Evolutionary conservation across 2,113 vertebrate species (phyloP).

Genomic region (Perca fluviatilis): DNA sequence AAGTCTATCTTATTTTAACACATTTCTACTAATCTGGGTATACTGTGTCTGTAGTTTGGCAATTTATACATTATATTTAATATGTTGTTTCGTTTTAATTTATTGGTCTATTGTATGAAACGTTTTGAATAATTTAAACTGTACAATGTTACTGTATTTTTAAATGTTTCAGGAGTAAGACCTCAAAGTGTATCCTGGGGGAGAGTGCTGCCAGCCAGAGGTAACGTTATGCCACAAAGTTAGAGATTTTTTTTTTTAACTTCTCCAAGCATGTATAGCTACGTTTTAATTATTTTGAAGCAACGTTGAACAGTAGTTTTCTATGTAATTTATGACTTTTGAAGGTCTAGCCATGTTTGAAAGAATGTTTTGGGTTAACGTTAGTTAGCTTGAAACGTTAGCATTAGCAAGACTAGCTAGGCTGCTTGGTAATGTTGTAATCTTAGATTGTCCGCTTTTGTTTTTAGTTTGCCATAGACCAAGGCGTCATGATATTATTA

Average conservation of each 20-base stretch:
- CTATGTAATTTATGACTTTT: background rate
- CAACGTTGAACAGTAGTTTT: background rate
- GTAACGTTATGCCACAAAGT: conserved; percentile 43
- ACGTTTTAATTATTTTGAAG: background rate
- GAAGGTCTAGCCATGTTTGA: background rate
- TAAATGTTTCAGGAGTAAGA: conserved; percentile 68
- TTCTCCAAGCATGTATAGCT: background rate
- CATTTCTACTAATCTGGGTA: background rate
- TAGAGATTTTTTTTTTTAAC: background rate
- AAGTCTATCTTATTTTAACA: too few relatives aligned
- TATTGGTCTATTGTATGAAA: background rate
- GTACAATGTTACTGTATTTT: background rate
- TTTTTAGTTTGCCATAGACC: background rate
- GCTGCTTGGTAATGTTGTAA: too few relatives aligned
- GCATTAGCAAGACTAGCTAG: background rate
- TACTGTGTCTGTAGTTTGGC: background rate
- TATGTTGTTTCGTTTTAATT: background rate
- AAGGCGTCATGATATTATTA: background rate
- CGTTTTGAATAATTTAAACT: background rate
- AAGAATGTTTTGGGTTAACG: background rate
- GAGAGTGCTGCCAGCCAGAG: conserved; percentile 70
- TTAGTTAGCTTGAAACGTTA: background rate
- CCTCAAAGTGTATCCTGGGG: conserved; percentile 76
- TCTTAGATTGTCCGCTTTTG: background rate
- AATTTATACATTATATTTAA: background rate